These are phyloP conservation scores for Drepana falcataria DNA, from an alignment of 2,888 invertebrate genomes.

Conservation along the genomic window DNA sequence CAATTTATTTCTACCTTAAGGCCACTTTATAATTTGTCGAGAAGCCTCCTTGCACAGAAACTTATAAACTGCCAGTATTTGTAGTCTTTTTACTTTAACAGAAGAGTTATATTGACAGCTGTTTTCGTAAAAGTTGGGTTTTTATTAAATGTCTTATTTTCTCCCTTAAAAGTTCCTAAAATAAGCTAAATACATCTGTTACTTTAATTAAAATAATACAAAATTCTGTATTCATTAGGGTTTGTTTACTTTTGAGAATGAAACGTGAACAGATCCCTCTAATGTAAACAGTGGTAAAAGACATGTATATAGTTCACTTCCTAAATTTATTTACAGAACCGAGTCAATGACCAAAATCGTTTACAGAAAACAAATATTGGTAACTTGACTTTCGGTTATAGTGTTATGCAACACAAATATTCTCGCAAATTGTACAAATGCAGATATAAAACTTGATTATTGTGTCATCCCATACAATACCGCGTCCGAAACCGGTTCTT, in stretches of 20 bases:
- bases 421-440: conserved; percentile 9
- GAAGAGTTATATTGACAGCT: too few species aligned
- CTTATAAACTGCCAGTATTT: background rate
- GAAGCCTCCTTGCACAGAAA: conserved; percentile 2
- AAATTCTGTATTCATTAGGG: too few species aligned
- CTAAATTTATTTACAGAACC: conserved; percentile 50
- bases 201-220: too few species aligned
- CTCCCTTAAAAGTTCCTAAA: too few species aligned
- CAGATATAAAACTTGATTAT: conserved; percentile 24
- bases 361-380: conserved; percentile 16
- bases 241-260: conserved; percentile 8
- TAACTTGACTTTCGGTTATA: conserved; percentile 10
- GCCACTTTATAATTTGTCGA: conserved; percentile 18
- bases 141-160: too few species aligned
- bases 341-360: conserved; percentile 45
- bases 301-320: conserved; percentile 43
- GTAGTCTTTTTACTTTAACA: background rate
- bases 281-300: conserved; percentile 53
- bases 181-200: too few species aligned
- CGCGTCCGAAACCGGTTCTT: conserved; percentile 31
- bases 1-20: conserved; percentile 31
- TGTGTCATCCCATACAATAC: conserved; percentile 25
- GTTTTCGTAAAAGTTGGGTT: too few species aligned
- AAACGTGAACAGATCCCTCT: conserved; percentile 43
- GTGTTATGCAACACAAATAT: background rate